Evolutionary conservation across 2,113 vertebrate species (phyloP).

Genomic region (Tylochromis polylepis): DNA sequence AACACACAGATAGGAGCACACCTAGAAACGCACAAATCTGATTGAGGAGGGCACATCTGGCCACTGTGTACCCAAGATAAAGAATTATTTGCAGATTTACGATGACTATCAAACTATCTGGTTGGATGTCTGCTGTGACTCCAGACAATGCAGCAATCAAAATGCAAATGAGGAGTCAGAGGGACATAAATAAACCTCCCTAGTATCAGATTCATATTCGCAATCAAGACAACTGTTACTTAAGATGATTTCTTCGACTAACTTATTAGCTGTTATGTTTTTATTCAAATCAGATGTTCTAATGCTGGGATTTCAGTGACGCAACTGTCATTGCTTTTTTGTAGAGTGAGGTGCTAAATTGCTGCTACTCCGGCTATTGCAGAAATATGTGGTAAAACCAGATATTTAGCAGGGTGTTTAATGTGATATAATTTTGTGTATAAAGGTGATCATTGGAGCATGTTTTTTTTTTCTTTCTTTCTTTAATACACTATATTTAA

Average conservation of each 20-base stretch:
- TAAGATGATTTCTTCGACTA: slow-evolving; percentile 38
- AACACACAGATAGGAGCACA: slow-evolving; percentile 11
- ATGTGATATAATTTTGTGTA: slow-evolving; percentile 17
- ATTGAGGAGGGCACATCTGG: slow-evolving; percentile 67
- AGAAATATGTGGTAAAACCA: not conserved
- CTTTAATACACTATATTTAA: slow-evolving; percentile 5
- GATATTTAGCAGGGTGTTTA: slow-evolving; percentile 4
- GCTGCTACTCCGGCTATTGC: not conserved
- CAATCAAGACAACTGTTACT: slow-evolving; percentile 60
- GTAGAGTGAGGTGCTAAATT: not conserved
- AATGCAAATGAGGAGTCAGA: slow-evolving; percentile 71
- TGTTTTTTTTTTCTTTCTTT: not conserved
- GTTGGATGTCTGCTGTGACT: slow-evolving; percentile 66
- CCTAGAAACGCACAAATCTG: slow-evolving; percentile 17
- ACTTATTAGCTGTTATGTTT: slow-evolving; percentile 41
- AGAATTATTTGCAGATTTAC: slow-evolving; percentile 75
- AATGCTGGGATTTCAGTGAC: not conserved
- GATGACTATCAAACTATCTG: slow-evolving; percentile 73
- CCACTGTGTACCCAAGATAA: slow-evolving; percentile 72
- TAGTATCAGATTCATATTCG: slow-evolving; percentile 55
- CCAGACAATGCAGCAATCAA: slow-evolving; percentile 75
- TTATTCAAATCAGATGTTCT: slow-evolving; percentile 23
- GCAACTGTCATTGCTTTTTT: not conserved
- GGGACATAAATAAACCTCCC: slow-evolving; percentile 69
- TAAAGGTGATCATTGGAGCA: slow-evolving; percentile 23